phyloP scores from a whole-genome alignment of 2,797 vertebrate species.

The Varecia variegata region DNA sequence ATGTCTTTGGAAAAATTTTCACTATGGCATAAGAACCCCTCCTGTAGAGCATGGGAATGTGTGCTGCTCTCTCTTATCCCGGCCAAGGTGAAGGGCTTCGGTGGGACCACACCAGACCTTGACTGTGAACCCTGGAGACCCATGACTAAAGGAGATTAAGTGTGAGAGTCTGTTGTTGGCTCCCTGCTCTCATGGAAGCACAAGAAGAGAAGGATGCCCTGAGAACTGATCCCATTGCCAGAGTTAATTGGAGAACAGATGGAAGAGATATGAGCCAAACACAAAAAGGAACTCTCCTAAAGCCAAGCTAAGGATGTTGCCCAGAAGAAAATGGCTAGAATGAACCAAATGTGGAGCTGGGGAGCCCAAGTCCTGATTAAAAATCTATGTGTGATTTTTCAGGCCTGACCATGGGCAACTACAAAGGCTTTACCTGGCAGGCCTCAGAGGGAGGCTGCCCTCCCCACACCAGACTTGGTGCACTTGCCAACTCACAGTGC shows the following conservation, averaged over 20 bases:
- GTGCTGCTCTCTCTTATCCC: neutral
- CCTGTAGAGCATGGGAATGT: neutral
- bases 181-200: neutral
- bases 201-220: neutral
- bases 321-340: neutral
- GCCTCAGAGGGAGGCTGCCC: neutral
- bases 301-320: neutral
- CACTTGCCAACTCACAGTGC: neutral
- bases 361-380: neutral
- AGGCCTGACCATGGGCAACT: neutral
- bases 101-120: neutral
- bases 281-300: neutral
- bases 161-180: neutral
- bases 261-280: neutral
- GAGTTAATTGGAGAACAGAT: neutral
- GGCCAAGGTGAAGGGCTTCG: neutral
- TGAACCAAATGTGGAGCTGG: neutral
- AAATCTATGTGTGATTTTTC: neutral
- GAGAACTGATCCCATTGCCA: neutral
- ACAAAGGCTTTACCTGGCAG: neutral
- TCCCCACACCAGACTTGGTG: neutral
- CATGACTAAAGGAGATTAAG: neutral
- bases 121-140: neutral
- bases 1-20: neutral
- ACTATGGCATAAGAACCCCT: neutral